Evolutionary conservation across 2,797 vertebrate genomes (phyloP).

Genomic region (Tangara arthus): DNA sequence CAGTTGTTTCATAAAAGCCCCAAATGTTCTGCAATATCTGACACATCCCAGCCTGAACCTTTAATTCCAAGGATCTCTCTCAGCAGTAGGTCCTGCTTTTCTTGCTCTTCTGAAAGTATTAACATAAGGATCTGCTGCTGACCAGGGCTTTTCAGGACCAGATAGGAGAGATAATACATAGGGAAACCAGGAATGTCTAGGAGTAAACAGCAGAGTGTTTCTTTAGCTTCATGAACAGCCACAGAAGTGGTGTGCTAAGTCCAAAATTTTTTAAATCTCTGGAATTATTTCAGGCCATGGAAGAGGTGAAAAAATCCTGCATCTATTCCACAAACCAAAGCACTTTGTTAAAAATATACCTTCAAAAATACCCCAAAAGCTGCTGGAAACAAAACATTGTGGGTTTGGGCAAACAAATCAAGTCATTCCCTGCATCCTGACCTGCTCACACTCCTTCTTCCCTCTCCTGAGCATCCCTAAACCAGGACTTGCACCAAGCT

Average conservation of each 20-base stretch:
- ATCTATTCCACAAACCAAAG: neutral
- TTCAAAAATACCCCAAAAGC: neutral
- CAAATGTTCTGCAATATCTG: neutral
- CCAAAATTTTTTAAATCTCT: neutral
- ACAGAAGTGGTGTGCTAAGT: neutral
- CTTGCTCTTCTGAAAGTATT: neutral
- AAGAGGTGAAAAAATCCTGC: neutral
- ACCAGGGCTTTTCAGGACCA: neutral
- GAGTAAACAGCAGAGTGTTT: neutral
- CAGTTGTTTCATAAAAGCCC: neutral
- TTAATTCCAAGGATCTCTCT: neutral
- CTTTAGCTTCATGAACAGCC: neutral
- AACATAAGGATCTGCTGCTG: neutral
- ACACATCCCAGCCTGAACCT: neutral
- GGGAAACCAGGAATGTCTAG: neutral
- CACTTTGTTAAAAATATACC: neutral
- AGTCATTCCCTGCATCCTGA: rapidly evolving
- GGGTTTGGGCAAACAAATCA: neutral
- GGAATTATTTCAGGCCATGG: neutral
- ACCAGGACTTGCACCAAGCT: neutral
- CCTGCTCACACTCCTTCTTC: neutral
- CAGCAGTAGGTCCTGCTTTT: neutral
- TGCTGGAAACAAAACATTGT: neutral
- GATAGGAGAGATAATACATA: neutral
- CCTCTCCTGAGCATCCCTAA: neutral